These are phyloP conservation scores for Folsomia candida DNA, from an alignment of 2,888 invertebrate genomes.

Conservation along the genomic window DNA sequence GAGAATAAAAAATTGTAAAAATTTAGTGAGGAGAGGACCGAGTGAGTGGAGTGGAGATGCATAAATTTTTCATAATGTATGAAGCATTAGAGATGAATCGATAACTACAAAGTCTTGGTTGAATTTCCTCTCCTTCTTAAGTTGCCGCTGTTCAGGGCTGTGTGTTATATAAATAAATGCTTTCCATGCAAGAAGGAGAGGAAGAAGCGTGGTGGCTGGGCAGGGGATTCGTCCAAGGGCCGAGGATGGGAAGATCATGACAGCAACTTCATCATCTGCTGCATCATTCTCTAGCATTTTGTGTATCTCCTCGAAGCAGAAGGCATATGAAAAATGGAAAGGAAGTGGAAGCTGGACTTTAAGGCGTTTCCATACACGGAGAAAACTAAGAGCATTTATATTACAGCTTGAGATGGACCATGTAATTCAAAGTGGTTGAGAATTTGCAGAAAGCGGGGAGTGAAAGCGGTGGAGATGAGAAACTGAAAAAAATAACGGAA, in stretches of 20 bases:
- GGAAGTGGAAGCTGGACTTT: conserved; percentile 48
- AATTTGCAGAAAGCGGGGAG: conserved; percentile 8
- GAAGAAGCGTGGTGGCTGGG: conserved; percentile 17
- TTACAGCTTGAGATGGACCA: conserved; percentile 38
- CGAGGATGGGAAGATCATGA: conserved; percentile 45
- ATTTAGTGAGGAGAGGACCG: neutral
- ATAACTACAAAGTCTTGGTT: conserved; percentile 43
- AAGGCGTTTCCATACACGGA: conserved; percentile 29
- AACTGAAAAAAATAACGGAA: conserved; percentile 19
- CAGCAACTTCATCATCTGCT: conserved; percentile 49
- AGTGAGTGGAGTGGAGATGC: conserved; percentile 30
- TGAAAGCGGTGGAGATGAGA: conserved; percentile 8
- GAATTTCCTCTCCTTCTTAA: conserved; percentile 24
- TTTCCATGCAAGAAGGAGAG: conserved; percentile 1
- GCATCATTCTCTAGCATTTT: too few relatives aligned
- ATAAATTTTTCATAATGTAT: conserved; percentile 48
- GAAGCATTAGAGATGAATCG: conserved; percentile 47
- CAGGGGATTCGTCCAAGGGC: conserved; percentile 41
- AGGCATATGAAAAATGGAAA: conserved; percentile 48
- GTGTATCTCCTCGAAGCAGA: conserved; percentile 45
- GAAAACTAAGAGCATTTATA: conserved; percentile 42
- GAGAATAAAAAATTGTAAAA: neutral
- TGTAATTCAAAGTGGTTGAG: conserved; percentile 32
- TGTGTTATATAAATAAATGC: conserved; percentile 2
- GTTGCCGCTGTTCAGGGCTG: conserved; percentile 9